Evolutionary conservation across 2,797 vertebrate genomes (phyloP).

Genomic region (Eulemur coronatus): DNA sequence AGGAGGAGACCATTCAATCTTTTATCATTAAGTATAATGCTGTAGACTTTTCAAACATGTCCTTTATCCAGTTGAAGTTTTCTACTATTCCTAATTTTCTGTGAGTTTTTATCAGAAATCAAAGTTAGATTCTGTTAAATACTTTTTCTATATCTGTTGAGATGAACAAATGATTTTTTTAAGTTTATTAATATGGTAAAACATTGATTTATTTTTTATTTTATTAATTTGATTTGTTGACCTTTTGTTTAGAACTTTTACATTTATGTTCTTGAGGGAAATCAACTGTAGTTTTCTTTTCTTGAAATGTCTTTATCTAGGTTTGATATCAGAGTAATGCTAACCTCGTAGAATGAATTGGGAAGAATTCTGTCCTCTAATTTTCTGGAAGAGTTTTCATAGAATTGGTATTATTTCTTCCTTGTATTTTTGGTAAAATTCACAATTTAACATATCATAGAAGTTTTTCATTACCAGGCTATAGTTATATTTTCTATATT

Average conservation of each 20-base stretch:
- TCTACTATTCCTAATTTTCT: not conserved
- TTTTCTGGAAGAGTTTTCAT: not conserved
- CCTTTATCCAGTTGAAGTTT: not conserved
- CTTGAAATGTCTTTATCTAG: not conserved
- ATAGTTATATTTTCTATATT: slow-evolving; percentile 31
- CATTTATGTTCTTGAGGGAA: not conserved
- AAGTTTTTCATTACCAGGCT: not conserved
- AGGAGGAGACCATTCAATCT: not conserved
- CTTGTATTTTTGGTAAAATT: not conserved
- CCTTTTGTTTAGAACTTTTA: not conserved
- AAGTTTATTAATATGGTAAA: not conserved
- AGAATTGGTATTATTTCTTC: not conserved
- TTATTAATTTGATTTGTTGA: not conserved
- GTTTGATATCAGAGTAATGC: not conserved
- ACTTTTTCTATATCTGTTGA: not conserved
- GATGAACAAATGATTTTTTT: not conserved
- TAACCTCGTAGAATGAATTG: not conserved
- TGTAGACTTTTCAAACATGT: not conserved
- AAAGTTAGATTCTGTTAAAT: not conserved
- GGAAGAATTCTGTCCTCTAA: not conserved
- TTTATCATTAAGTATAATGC: not conserved
- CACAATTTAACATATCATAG: not conserved
- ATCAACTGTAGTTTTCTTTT: not conserved
- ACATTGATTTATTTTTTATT: not conserved
- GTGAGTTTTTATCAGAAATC: not conserved